These are phyloP conservation scores for Alviniconcha strummeri DNA, from an alignment of 2,888 invertebrate genomes.

Conservation along the genomic window DNA sequence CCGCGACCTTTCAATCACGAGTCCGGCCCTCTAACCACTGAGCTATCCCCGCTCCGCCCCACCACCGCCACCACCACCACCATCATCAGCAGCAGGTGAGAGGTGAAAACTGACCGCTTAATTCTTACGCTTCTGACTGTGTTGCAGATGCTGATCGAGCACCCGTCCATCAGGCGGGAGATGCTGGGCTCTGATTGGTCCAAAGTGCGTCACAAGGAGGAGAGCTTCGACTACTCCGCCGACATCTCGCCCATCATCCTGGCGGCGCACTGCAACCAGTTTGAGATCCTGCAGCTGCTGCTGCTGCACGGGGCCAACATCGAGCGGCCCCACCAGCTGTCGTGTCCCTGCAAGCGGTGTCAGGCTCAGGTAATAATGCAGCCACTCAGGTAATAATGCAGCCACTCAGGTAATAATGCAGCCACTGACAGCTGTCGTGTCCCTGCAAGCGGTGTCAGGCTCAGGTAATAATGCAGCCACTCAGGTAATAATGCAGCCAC, in stretches of 20 bases:
- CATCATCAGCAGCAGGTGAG: too few relatives aligned
- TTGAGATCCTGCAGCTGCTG: constrained; percentile 77
- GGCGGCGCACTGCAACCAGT: constrained; percentile 77
- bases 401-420: too few relatives aligned
- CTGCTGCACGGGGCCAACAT: constrained; percentile 75
- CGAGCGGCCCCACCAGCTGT: constrained; percentile 74
- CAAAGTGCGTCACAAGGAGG: constrained; percentile 71
- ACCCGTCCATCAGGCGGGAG: constrained; percentile 74
- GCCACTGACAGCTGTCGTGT: constrained; percentile 69
- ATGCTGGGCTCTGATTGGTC: constrained; percentile 77
- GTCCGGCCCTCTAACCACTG: too few relatives aligned
- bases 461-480: constrained; percentile 30
- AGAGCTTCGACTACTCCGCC: constrained; percentile 76
- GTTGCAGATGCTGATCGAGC: constrained; percentile 75
- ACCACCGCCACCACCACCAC: too few relatives aligned
- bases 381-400: too few relatives aligned
- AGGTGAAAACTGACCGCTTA: too few relatives aligned
- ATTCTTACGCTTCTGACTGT: too few relatives aligned
- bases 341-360: constrained; percentile 75
- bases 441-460: constrained; percentile 74
- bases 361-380: constrained; percentile 51
- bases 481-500: too few relatives aligned
- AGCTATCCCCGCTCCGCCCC: too few relatives aligned
- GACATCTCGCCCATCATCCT: constrained; percentile 75
- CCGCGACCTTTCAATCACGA: too few relatives aligned